Conservation (phyloP, 2,113 vertebrate genomes). For the Pseudopodoces humilis region DNA sequence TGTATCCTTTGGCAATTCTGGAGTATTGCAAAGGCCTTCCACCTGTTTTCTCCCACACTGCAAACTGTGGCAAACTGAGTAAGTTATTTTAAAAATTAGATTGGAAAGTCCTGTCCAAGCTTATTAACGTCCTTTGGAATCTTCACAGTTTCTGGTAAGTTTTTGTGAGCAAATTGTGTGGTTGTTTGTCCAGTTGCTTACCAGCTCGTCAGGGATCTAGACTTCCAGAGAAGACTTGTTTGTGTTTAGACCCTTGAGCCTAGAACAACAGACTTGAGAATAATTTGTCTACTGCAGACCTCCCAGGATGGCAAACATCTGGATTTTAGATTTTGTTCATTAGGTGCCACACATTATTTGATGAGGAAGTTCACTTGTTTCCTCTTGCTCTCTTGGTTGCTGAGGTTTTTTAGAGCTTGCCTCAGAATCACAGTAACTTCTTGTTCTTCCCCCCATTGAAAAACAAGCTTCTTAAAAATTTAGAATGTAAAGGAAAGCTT, state of each 20-base stretch:
- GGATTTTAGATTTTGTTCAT: not conserved
- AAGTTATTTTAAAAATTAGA: not conserved
- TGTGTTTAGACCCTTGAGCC: not conserved
- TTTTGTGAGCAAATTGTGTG: not conserved
- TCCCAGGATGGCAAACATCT: not conserved
- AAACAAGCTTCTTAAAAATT: not conserved
- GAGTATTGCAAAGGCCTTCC: not conserved
- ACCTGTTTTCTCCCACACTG: not conserved
- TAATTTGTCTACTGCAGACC: not conserved
- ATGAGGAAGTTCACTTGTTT: not conserved
- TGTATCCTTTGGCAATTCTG: not conserved
- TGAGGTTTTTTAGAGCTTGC: not conserved
- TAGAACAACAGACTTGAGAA: not conserved
- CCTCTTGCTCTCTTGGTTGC: not conserved
- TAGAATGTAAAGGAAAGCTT: not conserved
- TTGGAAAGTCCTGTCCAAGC: not conserved
- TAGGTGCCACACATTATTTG: not conserved
- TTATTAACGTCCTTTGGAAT: not conserved
- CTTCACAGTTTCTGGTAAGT: not conserved
- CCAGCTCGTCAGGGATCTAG: not conserved
- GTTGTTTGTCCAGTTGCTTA: not conserved
- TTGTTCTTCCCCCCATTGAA: not conserved
- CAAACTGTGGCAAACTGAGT: not conserved
- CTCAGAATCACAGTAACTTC: not conserved
- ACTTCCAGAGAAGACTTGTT: not conserved